A percentile compares a stretch with the other conserved stretches of the same genome.
Evolutionary conservation across 1,140 invertebrate species (phyloP).

Genomic region (Pinna nobilis): DNA sequence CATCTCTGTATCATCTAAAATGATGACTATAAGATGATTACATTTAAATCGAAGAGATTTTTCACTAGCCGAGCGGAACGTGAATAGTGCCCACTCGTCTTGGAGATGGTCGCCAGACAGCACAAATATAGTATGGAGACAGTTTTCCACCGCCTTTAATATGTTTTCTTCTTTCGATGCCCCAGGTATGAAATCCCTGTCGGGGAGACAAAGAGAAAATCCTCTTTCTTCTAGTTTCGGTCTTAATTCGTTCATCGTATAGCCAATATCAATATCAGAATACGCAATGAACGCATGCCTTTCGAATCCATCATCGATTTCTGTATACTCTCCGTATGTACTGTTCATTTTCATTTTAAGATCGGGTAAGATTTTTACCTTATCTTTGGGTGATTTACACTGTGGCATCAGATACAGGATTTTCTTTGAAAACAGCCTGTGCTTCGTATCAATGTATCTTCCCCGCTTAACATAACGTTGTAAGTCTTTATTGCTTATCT

Average conservation of each 20-base stretch:
- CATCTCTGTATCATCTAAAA: constrained; percentile 26
- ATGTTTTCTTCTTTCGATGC: constrained; percentile 61
- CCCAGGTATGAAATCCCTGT: constrained; percentile 57
- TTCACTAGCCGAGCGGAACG: constrained; percentile 52
- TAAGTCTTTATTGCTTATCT: constrained; percentile 46
- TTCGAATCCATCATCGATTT: background rate
- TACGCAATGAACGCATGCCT: constrained; percentile 51
- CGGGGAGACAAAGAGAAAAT: constrained; percentile 49
- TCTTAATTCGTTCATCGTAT: constrained; percentile 43
- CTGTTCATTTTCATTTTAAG: constrained; percentile 18
- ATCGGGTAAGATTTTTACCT: background rate
- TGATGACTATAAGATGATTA: constrained; percentile 50
- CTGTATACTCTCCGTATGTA: constrained; percentile 20
- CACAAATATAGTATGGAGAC: constrained; percentile 48
- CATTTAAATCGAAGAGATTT: constrained; percentile 49
- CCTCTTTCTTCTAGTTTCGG: constrained; percentile 43
- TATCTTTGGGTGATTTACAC: background rate
- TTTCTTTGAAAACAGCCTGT: constrained; percentile 46
- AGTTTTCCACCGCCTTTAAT: constrained; percentile 49
- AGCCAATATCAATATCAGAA: constrained; percentile 47
- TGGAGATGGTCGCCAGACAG: constrained; percentile 43
- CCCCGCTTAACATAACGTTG: constrained; percentile 47
- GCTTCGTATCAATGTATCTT: constrained; percentile 38
- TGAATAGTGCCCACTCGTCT: constrained; percentile 60
- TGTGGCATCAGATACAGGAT: constrained; percentile 47